Base-by-base conservation (phyloP, 2,888 invertebrate species). In the Nezara viridula region DNA sequence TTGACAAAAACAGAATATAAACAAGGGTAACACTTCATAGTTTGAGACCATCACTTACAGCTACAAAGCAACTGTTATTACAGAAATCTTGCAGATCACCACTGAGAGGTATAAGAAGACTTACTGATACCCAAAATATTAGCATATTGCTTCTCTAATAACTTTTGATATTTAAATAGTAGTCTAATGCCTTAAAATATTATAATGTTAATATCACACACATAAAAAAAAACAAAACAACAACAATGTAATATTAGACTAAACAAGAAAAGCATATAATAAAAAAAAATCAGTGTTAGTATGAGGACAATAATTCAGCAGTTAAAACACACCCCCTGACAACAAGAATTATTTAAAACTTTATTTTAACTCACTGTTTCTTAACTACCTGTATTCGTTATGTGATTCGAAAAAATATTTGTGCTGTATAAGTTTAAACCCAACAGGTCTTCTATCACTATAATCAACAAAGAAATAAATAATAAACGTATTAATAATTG, bases 361-460 rank as follows among this genome's bases (percentile, higher is more conserved):
- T 24, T 37, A 77, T 77, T 49, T 88, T 89, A 40, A 49, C 47
- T 49, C 77, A 89, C 77, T 55, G 47, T 77, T 77, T 37, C 66
- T 52, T 60, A 50, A 88, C 73, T 81, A 81, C 81, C 81, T 81
- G 81, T 81, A n/a, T 81, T 81, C 81, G 81, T n/a, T 44, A 81
- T n/a, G 81, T 73, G 66, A 73, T 73, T 73, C 37, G 81, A 44
- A 81, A 44, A 40, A 81, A 44, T 9, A 81, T 81, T 81, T 81
- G 44, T 47, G 44, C 19, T n/a, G 32, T 40, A 37, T 44, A 81
- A 81, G 81, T 81, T 81, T 81, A 81, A 44, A 81, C 81, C 81
- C 81, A 81, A 81, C n/a, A 81, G n/a, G 44, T 81, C 81, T 81
- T 81, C 44, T 12, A 81, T 81, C 81, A 47, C 81, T 81, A 81